These are phyloP conservation scores for Notarius lentiginosus DNA, from an alignment of 2,113 vertebrate species.

Conservation along the genomic window DNA sequence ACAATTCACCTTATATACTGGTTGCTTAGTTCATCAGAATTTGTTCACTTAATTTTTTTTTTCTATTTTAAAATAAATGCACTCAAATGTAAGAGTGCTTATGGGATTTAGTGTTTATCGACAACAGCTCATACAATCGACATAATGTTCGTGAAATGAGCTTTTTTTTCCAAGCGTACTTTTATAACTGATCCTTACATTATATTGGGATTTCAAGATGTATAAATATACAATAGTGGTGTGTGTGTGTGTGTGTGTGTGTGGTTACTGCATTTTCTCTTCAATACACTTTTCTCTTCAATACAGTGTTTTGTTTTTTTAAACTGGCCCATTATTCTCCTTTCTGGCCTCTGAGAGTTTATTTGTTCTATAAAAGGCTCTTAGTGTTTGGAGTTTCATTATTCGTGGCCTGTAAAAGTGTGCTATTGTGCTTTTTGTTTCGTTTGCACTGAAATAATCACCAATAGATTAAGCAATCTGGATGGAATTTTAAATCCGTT, in stretches of 20 bases:
- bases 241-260: neutral
- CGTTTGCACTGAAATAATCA: constrained; percentile 40
- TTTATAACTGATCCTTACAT: constrained; percentile 8
- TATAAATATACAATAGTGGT: constrained; percentile 23
- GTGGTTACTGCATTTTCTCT: constrained; percentile 37
- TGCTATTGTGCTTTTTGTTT: constrained; percentile 31
- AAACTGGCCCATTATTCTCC: constrained; percentile 40
- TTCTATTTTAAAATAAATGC: neutral
- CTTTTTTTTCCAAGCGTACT: neutral
- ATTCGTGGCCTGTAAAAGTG: constrained; percentile 38
- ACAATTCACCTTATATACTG: neutral
- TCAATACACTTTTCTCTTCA: constrained; percentile 18
- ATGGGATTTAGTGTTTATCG: neutral
- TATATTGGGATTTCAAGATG: constrained; percentile 1
- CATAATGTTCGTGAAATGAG: neutral
- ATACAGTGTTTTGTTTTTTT: constrained; percentile 10
- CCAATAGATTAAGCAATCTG: constrained; percentile 47
- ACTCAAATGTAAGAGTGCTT: neutral
- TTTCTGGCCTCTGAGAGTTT: constrained; percentile 40
- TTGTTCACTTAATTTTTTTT: neutral
- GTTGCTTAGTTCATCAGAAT: neutral
- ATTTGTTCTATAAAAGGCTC: constrained; percentile 29
- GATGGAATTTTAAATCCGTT: constrained; percentile 20
- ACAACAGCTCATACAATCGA: neutral
- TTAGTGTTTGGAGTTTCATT: constrained; percentile 42